Percentiles rank a stretch among this genome's conserved stretches.
phyloP scores from a whole-genome alignment of 2,113 vertebrate genomes.

The Podarcis raffonei region DNA sequence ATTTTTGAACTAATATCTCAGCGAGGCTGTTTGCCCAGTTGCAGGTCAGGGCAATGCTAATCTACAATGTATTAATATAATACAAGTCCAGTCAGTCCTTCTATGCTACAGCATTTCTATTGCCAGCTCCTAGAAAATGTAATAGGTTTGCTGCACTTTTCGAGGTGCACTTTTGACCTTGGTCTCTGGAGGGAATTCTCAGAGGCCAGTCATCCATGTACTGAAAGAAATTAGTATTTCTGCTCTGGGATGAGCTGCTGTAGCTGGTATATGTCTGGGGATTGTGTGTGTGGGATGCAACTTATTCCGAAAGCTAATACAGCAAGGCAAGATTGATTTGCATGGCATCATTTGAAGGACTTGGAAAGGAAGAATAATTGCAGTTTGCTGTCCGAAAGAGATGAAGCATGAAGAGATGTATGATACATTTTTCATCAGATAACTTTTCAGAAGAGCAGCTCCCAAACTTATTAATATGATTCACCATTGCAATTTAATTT shows the following conservation, averaged over 20 bases:
- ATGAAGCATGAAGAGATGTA: conserved; percentile 39
- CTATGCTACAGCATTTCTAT: conserved; percentile 31
- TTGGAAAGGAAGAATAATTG: conserved; percentile 56
- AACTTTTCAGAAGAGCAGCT: background rate
- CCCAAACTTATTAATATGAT: conserved; percentile 19
- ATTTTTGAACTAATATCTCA: conserved; percentile 19
- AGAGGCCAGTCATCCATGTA: conserved; percentile 35
- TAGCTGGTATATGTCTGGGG: conserved; percentile 13
- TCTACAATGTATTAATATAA: conserved; percentile 23
- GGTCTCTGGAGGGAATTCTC: conserved; percentile 38
- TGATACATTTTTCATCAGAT: conserved; percentile 44
- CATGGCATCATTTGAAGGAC: conserved; percentile 32
- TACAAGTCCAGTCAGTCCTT: conserved; percentile 30
- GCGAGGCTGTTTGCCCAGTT: conserved; percentile 18
- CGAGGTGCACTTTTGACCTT: conserved; percentile 24
- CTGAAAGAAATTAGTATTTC: conserved; percentile 47
- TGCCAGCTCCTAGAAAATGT: conserved; percentile 44
- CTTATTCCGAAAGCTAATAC: conserved; percentile 59
- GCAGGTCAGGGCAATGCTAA: conserved; percentile 24
- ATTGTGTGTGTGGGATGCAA: background rate
- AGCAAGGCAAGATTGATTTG: conserved; percentile 52
- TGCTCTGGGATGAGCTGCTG: conserved; percentile 37
- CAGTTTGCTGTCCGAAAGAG: conserved; percentile 52
- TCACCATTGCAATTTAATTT: background rate
- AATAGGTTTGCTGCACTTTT: conserved; percentile 47